These are phyloP conservation scores for Macrosiphum euphorbiae DNA, from an alignment of 2,888 invertebrate genomes.

Conservation along the genomic window DNA sequence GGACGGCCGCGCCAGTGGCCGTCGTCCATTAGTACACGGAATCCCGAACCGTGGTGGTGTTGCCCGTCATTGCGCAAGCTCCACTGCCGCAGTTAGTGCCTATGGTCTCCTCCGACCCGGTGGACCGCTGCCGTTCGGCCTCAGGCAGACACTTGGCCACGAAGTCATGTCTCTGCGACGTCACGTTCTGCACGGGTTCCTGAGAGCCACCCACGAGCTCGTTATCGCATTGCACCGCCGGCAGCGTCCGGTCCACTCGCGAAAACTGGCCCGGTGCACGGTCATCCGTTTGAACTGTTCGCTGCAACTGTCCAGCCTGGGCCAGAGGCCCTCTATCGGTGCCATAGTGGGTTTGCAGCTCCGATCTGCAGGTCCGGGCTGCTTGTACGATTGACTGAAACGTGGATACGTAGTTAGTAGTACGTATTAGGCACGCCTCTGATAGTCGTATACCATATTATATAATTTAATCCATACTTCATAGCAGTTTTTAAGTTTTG, in stretches of 20 bases:
- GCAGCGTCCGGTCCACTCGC: not conserved
- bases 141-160: not conserved
- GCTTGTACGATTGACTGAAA: too few relatives aligned
- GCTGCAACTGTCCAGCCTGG: not conserved
- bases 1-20: slow-evolving; percentile 13
- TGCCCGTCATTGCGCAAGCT: too few relatives aligned
- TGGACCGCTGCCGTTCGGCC: not conserved
- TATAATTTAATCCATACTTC: too few relatives aligned
- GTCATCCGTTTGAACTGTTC: not conserved
- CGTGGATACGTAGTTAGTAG: too few relatives aligned
- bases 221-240: not conserved
- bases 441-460: too few relatives aligned
- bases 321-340: not conserved
- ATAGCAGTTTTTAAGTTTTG: too few relatives aligned
- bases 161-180: slow-evolving; percentile 34
- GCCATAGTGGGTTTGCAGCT: not conserved
- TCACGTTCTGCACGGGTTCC: not conserved
- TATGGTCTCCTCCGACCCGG: not conserved
- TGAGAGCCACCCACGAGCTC: not conserved
- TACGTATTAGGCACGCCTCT: too few relatives aligned
- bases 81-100: not conserved
- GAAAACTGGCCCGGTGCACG: not conserved
- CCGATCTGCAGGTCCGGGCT: too few relatives aligned
- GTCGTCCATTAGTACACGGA: not conserved
- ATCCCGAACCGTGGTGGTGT: not conserved